Percentiles rank a stretch among this genome's conserved stretches.
Evolutionary conservation across 2,888 invertebrate genomes (phyloP).

Genomic region (Neelides folsomi): DNA sequence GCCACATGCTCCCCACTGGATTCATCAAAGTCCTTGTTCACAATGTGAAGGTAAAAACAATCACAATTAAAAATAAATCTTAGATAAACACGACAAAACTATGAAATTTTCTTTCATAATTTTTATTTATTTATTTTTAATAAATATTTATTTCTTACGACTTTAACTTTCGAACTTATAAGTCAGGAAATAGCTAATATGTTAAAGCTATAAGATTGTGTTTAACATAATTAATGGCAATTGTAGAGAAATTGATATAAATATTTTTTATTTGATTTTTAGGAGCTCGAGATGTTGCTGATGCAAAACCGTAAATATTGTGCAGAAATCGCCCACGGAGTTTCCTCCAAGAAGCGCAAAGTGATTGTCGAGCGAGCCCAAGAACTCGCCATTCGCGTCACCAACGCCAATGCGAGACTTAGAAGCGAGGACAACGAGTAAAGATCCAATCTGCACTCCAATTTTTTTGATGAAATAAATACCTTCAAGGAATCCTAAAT

Average conservation of each 20-base stretch:
- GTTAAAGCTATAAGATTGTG: not conserved
- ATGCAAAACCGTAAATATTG: slow-evolving; percentile 98
- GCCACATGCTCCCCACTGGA: slow-evolving; percentile 94
- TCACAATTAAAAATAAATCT: too few relatives aligned
- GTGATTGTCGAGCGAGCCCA: slow-evolving; percentile 91
- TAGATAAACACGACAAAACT: too few relatives aligned
- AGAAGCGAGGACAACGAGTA: slow-evolving; percentile 98
- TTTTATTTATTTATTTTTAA: too few relatives aligned
- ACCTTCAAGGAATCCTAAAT: too few relatives aligned
- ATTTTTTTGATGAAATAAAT: too few relatives aligned
- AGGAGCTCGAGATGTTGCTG: slow-evolving; percentile 93
- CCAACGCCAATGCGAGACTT: slow-evolving; percentile 90
- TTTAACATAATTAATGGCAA: too few relatives aligned
- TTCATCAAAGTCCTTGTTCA: slow-evolving; percentile 90
- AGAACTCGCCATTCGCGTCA: slow-evolving; percentile 86
- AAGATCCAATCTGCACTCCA: slow-evolving; percentile 35
- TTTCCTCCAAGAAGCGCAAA: slow-evolving; percentile 95
- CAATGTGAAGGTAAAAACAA: slow-evolving; percentile 58
- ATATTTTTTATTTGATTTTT: slow-evolving; percentile 35
- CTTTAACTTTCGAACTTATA: not conserved
- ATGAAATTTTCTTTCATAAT: too few relatives aligned
- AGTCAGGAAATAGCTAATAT: not conserved
- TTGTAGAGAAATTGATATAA: too few relatives aligned
- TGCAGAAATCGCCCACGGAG: slow-evolving; percentile 94
- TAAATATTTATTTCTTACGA: too few relatives aligned